Base-by-base conservation (phyloP, 1,140 invertebrate species). In the Cephus cinctus region DNA sequence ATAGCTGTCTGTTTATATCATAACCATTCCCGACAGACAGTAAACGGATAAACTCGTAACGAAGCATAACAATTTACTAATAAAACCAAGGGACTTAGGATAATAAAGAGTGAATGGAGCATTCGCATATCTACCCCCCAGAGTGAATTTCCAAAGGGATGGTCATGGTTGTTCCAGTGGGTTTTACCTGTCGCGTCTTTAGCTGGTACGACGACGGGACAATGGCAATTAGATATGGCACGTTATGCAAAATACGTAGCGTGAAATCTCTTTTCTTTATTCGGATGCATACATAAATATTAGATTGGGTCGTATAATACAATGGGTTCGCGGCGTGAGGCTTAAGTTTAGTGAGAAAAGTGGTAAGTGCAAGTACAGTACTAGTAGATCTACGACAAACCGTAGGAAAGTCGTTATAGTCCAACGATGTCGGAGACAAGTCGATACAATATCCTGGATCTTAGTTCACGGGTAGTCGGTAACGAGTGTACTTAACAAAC, bases 191-290 rank as follows among this genome's bases (percentile, higher is more conserved):
- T 11, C 9, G 35, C 3, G 0, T 9, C 8, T 38, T 38, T 11
- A 38, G 35, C 16, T 12, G 16, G 9, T 38, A 38, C 16, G n/a
- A 15, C 11, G 9, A 38, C 16, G 35, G 3, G 16, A 12, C 16
- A 12, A 15, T n/a, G 5, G 5, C 16, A 12, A 38, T 4, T 41
- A n/a, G 25, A 27, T 6, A n/a, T 27, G n/a, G 25, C 25, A n/a
- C 25, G 25, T 27, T 27, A 8, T n/a, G 25, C 6, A n/a, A n/a
- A 27, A 27, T 27, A n/a, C 25, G 25, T 27, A 27, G 25, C 25
- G 25, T 41, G 11, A 11, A 41, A 41, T 41, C 19, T 41, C 39
- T 20, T 41, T n/a, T 36, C 35, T 41, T 41, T 41, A 41, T 41
- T 41, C 20, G 18, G 39, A 11, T 15, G 39, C 39, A 20, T 41